A percentile compares a stretch with the other conserved stretches of the same genome.
Evolutionary conservation across 2,797 vertebrate genomes (phyloP).

Genomic region (Merluccius polli): DNA sequence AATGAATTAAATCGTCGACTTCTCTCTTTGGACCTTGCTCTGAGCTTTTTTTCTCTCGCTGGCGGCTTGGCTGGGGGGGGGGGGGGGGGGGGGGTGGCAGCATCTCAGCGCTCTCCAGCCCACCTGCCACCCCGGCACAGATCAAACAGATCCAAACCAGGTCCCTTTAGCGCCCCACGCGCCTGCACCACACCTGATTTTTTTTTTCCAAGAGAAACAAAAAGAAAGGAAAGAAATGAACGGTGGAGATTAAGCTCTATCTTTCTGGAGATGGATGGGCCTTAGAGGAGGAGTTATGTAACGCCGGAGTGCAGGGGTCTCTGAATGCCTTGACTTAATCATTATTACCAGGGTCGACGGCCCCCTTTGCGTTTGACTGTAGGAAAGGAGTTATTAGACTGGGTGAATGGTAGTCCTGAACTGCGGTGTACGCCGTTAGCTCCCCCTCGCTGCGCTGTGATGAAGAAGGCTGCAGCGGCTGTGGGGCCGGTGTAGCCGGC

Average conservation of each 20-base stretch:
- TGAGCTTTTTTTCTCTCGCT: conserved; percentile 30
- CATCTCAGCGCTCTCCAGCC: conserved; percentile 65
- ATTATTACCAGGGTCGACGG: conserved; percentile 59
- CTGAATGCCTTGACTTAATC: conserved; percentile 51
- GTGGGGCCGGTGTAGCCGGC: conserved; percentile 49
- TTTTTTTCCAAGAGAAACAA: conserved; percentile 20
- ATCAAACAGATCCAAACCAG: conserved; percentile 65
- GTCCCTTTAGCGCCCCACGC: conserved; percentile 33
- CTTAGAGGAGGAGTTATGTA: conserved; percentile 23
- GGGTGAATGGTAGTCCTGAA: conserved; percentile 20
- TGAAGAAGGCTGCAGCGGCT: conserved; percentile 57
- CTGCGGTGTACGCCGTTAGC: background rate
- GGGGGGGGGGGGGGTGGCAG: conserved; percentile 21
- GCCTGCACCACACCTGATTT: conserved; percentile 55
- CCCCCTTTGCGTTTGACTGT: conserved; percentile 38
- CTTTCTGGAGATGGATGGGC: background rate
- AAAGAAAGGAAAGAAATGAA: conserved; percentile 22
- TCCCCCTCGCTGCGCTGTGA: conserved; percentile 31
- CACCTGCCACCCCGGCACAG: conserved; percentile 66
- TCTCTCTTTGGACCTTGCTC: conserved; percentile 52
- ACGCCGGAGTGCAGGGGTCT: conserved; percentile 21
- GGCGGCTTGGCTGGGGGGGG: background rate
- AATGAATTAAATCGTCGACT: conserved; percentile 28
- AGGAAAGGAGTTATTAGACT: conserved; percentile 48
- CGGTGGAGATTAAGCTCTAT: conserved; percentile 15